These are phyloP conservation scores for Leontopithecus rosalia DNA, from an alignment of 2,797 vertebrate species.

Conservation along the genomic window DNA sequence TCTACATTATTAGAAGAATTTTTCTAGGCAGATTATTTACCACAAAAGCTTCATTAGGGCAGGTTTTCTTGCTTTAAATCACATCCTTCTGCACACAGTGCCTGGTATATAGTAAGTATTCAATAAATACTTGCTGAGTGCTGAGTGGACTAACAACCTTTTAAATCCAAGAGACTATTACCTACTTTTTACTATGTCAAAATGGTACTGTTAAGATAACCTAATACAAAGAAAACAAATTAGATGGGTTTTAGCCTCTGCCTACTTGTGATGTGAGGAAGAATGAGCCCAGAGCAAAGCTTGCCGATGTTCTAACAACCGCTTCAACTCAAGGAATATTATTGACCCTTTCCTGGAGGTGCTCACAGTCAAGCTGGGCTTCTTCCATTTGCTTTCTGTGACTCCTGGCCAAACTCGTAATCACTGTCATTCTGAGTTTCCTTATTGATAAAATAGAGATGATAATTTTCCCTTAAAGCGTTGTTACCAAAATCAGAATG, in stretches of 20 bases:
- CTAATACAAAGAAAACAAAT: background rate
- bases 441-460: background rate
- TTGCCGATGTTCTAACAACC: background rate
- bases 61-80: conserved; percentile 23
- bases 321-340: background rate
- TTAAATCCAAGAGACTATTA: background rate
- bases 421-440: background rate
- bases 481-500: background rate
- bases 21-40: background rate
- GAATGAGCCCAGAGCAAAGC: background rate
- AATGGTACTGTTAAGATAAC: background rate
- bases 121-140: background rate
- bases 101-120: background rate
- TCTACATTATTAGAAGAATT: background rate
- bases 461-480: background rate
- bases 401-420: background rate
- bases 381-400: background rate
- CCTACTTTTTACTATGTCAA: background rate
- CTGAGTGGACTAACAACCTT: background rate
- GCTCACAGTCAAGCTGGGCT: background rate
- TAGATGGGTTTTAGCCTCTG: background rate
- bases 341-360: background rate
- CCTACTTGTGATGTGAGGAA: background rate
- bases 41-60: background rate
- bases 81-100: background rate